Evolutionary conservation across 2,888 invertebrate genomes (phyloP), one percentile per base, ranked within the genome.

Genomic region (Bruchidius siliquastri): DNA sequence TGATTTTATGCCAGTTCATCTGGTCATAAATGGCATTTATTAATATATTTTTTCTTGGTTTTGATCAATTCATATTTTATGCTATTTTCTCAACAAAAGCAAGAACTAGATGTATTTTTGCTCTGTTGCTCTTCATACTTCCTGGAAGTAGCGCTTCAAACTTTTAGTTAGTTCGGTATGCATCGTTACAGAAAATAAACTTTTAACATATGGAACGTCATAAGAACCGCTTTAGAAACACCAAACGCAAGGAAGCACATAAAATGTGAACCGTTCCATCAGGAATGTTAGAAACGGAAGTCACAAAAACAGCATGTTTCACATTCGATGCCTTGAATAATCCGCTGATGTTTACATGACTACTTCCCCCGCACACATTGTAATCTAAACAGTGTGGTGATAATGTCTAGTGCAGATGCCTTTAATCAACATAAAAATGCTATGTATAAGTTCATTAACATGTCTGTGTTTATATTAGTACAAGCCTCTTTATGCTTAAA

Each of bases 401-500:
- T 49, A 49, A 49, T 49, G 49, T 49, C 49, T 49, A 49, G 10
- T 49, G 18, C 49, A 49, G 8, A 49, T 49, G 49, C 49, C 49
- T 3, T 13, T 49, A 8, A 8, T 49, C 49, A 49, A 49, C 49
- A 13, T 8, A 49, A 49, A 49, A 49, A 13, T 49, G 49, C 13
- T 13, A 49, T 49, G 49, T 1, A 1, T 69, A 69, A 49, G 69
- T 72, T 73, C 69, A 69, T 73, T 73, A 71, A 73, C 71, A 69
- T 73, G 22, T 73, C 68, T 70, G 32, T 71, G 49, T 71, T 71
- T 71, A 68, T 69, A 71, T 22, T 71, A 49, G n/a, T 22, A 3
- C 49, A 49, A 13, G 49, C 8, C 49, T 8, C 49, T 49, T 49
- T 49, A 49, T 13, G 49, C 26, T 3, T 30, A 30, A 49, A 49